These are phyloP conservation scores for Ibidorhyncha struthersii DNA, from an alignment of 2,113 vertebrate genomes.

Conservation along the genomic window DNA sequence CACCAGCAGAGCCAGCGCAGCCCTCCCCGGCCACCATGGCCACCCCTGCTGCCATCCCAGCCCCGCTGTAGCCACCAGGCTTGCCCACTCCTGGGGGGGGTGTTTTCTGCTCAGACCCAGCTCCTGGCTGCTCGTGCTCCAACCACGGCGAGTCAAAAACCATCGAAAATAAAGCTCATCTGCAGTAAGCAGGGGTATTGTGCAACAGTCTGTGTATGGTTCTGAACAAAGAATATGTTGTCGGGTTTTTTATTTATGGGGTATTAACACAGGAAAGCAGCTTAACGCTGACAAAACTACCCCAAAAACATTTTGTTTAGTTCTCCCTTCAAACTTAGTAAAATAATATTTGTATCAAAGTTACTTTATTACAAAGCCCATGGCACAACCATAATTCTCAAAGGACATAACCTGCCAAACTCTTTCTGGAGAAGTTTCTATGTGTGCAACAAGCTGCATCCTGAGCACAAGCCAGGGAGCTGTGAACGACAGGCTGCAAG, in stretches of 20 bases:
- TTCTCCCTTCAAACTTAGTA: not conserved
- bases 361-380: not conserved
- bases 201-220: not conserved
- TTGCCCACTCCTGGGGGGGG: fast-evolving
- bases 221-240: not conserved
- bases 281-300: not conserved
- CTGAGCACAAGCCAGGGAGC: not conserved
- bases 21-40: fast-evolving
- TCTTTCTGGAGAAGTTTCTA: not conserved
- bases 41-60: not conserved
- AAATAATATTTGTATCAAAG: not conserved
- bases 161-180: not conserved
- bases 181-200: not conserved
- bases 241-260: not conserved
- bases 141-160: fast-evolving
- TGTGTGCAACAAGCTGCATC: not conserved
- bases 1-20: not conserved
- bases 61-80: not conserved
- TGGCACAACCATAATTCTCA: not conserved
- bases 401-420: not conserved
- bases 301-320: not conserved
- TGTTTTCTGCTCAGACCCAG: not conserved
- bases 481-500: not conserved
- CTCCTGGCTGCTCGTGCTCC: not conserved
- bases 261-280: not conserved